Percentiles rank a stretch among this genome's conserved stretches.
These are phyloP conservation scores for Anarsia innoxiella DNA, from an alignment of 2,888 invertebrate species.

Conservation along the genomic window DNA sequence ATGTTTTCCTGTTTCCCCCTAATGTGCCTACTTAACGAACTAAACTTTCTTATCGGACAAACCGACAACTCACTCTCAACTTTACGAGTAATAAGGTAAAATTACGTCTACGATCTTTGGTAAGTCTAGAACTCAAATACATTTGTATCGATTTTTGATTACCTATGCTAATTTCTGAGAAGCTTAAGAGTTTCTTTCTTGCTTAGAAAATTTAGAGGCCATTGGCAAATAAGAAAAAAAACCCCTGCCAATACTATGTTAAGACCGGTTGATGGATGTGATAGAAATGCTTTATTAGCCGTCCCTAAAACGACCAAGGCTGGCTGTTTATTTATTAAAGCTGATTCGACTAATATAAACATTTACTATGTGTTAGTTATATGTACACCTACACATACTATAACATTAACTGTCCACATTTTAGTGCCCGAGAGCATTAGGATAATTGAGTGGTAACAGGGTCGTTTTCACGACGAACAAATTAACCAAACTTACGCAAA, in stretches of 20 bases:
- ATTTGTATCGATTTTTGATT: slow-evolving; percentile 11
- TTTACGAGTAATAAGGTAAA: slow-evolving; percentile 50
- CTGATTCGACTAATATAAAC: slow-evolving; percentile 22
- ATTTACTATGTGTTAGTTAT: slow-evolving; percentile 10
- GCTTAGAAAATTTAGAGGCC: slow-evolving; percentile 39
- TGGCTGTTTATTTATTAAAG: slow-evolving; percentile 38
- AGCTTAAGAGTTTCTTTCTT: slow-evolving; percentile 35
- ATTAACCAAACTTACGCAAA: slow-evolving; percentile 39
- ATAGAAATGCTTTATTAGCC: slow-evolving; percentile 51
- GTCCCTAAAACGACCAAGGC: slow-evolving; percentile 41
- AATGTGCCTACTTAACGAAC: slow-evolving; percentile 71
- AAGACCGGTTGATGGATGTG: slow-evolving; percentile 63
- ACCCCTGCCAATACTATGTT: slow-evolving; percentile 52
- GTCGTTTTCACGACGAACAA: slow-evolving; percentile 28
- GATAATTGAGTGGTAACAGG: slow-evolving; percentile 37
- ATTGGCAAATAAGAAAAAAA: slow-evolving; percentile 46
- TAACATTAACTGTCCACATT: slow-evolving; percentile 22
- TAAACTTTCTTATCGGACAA: slow-evolving; percentile 68
- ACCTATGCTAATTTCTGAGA: slow-evolving; percentile 19
- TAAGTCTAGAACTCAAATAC: slow-evolving; percentile 1
- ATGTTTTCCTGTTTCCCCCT: slow-evolving; percentile 68
- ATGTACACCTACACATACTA: slow-evolving; percentile 17
- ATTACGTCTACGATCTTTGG: background rate
- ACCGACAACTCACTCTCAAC: slow-evolving; percentile 55
- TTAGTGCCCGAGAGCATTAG: slow-evolving; percentile 26